Conservation (phyloP, 1,140 invertebrate species). For the Parapsyche elsis region DNA sequence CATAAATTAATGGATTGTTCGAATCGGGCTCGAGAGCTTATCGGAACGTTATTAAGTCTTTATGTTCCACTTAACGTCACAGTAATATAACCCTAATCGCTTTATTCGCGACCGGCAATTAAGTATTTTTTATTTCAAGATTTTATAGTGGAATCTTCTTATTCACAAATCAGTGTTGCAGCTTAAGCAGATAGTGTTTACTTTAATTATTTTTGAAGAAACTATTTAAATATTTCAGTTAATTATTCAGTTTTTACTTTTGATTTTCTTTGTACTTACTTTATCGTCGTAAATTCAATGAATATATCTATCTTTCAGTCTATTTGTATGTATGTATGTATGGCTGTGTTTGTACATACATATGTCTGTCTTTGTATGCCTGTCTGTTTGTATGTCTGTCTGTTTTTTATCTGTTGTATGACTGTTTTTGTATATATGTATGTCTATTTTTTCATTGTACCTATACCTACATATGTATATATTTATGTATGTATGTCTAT, state of each 20-base stretch:
- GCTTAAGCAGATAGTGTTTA: too few species aligned
- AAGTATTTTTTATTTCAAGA: not conserved
- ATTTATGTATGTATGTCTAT: too few species aligned
- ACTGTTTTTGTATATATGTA: not conserved
- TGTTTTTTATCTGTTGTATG: not conserved
- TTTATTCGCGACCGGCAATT: not conserved
- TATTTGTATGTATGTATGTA: not conserved
- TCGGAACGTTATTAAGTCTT: conserved; percentile 26
- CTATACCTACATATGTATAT: too few species aligned
- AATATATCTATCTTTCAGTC: too few species aligned
- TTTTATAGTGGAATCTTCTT: too few species aligned
- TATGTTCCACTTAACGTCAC: conserved; percentile 27
- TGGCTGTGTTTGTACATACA: not conserved
- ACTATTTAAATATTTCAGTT: too few species aligned
- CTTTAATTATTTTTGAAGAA: too few species aligned
- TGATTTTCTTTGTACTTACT: too few species aligned
- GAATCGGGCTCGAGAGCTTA: conserved; percentile 20
- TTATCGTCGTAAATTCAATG: too few species aligned
- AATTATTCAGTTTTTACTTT: too few species aligned
- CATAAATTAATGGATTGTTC: conserved; percentile 30
- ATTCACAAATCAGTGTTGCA: too few species aligned
- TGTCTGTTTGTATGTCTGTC: not conserved
- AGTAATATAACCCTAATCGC: conserved; percentile 17
- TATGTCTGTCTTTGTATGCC: not conserved
- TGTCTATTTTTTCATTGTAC: not conserved